Conservation (phyloP, 1,140 invertebrate species). For the Anoplolepis gracilipes region DNA sequence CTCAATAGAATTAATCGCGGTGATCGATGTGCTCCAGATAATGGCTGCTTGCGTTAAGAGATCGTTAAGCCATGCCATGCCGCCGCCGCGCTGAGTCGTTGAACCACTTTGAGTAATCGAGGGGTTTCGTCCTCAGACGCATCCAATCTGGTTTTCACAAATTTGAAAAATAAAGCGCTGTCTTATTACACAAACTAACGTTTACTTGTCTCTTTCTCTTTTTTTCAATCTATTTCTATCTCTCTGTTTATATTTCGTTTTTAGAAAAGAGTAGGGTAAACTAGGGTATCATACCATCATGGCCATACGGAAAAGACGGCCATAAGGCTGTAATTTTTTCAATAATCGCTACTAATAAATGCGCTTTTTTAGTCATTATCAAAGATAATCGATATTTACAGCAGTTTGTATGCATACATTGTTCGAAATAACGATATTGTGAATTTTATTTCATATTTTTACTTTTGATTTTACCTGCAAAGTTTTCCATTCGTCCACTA, state of each 20-base stretch:
- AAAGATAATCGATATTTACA: no score
- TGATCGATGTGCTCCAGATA: constrained; percentile 55
- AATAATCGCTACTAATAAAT: no score
- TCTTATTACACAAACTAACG: not conserved
- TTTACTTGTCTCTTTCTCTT: not conserved
- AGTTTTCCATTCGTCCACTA: no score
- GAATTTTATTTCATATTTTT: no score
- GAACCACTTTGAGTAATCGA: constrained; percentile 48
- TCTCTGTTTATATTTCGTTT: not conserved
- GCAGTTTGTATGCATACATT: no score
- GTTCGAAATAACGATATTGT: no score
- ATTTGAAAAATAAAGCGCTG: not conserved
- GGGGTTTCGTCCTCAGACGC: constrained; percentile 49
- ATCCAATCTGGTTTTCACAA: constrained; percentile 63
- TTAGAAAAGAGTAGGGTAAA: not conserved
- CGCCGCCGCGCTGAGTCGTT: constrained; percentile 13
- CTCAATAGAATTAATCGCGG: constrained; percentile 54
- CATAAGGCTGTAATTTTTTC: no score
- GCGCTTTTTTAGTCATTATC: no score
- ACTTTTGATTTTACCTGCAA: no score
- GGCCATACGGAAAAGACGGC: no score
- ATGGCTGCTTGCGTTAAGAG: constrained; percentile 35
- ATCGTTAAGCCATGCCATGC: constrained; percentile 35
- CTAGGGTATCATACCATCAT: no score
- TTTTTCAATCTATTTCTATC: not conserved